Percentiles rank a stretch among this genome's conserved stretches.
Conservation (phyloP, 2,888 invertebrate genomes). For the Pollenia amentaria region DNA sequence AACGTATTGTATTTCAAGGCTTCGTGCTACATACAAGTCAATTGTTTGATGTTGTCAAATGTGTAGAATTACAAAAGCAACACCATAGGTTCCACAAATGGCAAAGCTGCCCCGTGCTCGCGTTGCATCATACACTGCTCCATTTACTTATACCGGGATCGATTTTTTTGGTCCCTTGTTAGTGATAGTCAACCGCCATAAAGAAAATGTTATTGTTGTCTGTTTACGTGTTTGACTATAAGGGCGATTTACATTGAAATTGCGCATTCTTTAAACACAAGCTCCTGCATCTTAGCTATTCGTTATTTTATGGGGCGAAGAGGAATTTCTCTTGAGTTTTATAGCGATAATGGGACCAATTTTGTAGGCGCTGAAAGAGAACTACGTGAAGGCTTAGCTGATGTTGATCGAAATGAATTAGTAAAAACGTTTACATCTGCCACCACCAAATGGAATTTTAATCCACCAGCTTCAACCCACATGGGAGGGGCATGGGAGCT, state of each 20-base stretch:
- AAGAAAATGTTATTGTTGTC: slow-evolving; percentile 49
- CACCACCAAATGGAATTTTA: slow-evolving; percentile 7
- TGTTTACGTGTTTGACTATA: slow-evolving; percentile 71
- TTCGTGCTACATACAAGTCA: slow-evolving; percentile 32
- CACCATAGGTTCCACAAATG: slow-evolving; percentile 9
- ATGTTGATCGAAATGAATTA: neutral
- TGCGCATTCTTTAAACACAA: slow-evolving; percentile 35
- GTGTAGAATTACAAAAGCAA: slow-evolving; percentile 18
- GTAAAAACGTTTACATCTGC: neutral
- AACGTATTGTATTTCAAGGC: slow-evolving; percentile 36
- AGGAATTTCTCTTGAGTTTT: slow-evolving; percentile 40
- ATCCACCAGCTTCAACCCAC: neutral
- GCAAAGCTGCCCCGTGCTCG: slow-evolving; percentile 16
- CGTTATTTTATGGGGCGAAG: slow-evolving; percentile 51
- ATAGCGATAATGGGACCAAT: slow-evolving; percentile 56
- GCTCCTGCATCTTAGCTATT: slow-evolving; percentile 33
- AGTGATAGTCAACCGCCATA: slow-evolving; percentile 34
- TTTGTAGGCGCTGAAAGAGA: slow-evolving; percentile 39
- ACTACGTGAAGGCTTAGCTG: slow-evolving; percentile 31
- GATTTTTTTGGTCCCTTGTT: slow-evolving; percentile 65
- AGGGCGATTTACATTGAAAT: slow-evolving; percentile 72
- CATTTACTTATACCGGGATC: too few relatives aligned
- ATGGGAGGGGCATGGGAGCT: slow-evolving; percentile 17
- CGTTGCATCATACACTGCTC: slow-evolving; percentile 21
- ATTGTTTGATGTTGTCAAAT: too few relatives aligned